These are phyloP conservation scores for Metellina segmentata DNA, from an alignment of 2,888 invertebrate species.

Conservation along the genomic window DNA sequence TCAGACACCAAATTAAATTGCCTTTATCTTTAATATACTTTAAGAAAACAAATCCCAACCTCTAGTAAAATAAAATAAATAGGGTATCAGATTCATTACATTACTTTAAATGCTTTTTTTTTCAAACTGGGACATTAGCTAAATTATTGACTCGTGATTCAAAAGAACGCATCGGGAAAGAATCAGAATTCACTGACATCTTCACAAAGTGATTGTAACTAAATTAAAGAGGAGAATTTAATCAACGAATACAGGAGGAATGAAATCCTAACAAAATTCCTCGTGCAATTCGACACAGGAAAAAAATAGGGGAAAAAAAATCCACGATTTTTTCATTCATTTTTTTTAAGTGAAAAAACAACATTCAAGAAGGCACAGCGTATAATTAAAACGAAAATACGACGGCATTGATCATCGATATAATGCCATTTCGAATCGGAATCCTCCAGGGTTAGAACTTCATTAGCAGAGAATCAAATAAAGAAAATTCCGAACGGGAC, in stretches of 20 bases:
- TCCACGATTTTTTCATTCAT: background rate
- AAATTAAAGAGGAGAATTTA: background rate
- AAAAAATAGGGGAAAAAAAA: background rate
- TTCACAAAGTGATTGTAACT: background rate
- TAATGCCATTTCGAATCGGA: slow-evolving; percentile 49
- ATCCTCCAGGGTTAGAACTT: slow-evolving; percentile 66
- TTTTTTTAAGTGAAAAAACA: slow-evolving; percentile 12
- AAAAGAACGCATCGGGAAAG: background rate
- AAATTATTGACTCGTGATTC: background rate
- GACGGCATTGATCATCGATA: slow-evolving; percentile 64
- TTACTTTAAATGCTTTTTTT: background rate
- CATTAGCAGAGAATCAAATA: slow-evolving; percentile 70
- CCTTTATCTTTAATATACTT: background rate
- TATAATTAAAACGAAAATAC: slow-evolving; percentile 67
- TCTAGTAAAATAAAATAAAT: background rate
- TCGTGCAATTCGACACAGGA: background rate
- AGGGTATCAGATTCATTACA: background rate
- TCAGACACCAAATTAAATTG: background rate
- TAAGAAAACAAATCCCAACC: background rate
- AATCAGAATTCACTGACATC: background rate
- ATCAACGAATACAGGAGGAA: background rate
- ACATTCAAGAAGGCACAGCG: background rate
- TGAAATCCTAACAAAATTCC: background rate
- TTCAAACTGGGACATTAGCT: background rate
- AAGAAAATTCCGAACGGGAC: slow-evolving; percentile 55